phyloP scores from a whole-genome alignment of 2,797 vertebrate species.

The Dromococcyx pavoninus region DNA sequence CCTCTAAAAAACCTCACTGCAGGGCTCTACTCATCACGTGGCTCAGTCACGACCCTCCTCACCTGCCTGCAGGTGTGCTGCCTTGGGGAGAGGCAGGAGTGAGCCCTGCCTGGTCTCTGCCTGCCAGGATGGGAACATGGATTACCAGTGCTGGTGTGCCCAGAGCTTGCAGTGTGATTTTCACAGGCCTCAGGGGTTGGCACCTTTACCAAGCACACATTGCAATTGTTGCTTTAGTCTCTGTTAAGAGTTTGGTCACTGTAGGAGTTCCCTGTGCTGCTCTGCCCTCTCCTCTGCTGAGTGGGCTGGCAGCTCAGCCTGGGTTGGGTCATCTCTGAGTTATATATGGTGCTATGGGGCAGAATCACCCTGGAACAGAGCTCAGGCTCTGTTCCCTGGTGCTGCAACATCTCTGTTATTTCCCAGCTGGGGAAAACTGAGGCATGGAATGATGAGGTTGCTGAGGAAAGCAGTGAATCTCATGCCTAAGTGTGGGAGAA shows the following conservation, averaged over 20 bases:
- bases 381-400: no score
- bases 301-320: neutral
- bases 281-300: neutral
- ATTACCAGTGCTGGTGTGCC: neutral
- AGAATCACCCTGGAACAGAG: neutral
- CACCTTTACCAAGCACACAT: neutral
- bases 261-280: neutral
- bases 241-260: neutral
- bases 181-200: neutral
- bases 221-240: neutral
- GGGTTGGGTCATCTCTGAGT: neutral
- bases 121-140: fast-evolving
- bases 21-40: constrained; percentile 78
- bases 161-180: neutral
- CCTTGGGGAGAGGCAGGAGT: neutral
- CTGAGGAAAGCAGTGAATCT: neutral
- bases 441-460: fast-evolving
- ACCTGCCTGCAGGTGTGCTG: constrained; percentile 74
- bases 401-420: neutral
- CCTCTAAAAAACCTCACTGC: constrained; percentile 73
- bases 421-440: neutral
- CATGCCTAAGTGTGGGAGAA: neutral
- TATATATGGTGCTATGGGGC: fast-evolving
- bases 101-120: neutral
- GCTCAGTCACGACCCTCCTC: constrained; percentile 66